Evolutionary conservation across 1,140 invertebrate genomes (phyloP), one percentile per base, ranked within the genome.

Genomic region (Drosophila biarmipes): DNA sequence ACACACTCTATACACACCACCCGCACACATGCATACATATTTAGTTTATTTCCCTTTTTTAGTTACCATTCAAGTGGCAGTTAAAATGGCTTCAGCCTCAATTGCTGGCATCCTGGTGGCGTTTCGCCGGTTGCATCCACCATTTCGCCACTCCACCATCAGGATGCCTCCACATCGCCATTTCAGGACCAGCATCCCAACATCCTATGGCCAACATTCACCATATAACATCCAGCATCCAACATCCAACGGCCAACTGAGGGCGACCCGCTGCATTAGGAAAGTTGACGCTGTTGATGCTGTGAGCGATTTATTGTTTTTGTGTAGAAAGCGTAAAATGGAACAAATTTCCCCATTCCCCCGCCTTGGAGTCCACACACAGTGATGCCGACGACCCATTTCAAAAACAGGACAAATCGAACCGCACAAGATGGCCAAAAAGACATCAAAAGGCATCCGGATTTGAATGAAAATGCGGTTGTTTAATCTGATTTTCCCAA

Each of bases 271-370:
- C 72, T 80, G 74, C 81, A 86, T 87, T 86, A 87, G 81, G 68
- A 87, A 85, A 87, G 82, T 86, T 86, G 81, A 86, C 82, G 81
- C 66, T 69, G 66, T 55, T 78, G 81, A 81, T 85, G 81, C 81
- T 86, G 82, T 87, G 81, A 86, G 81, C 81, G 81, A 87, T 87
- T 86, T 86, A 86, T 86, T 86, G 81, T 86, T 86, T 86, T 86
- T 86, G 81, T 86, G 78, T 87, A 81, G 63, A 86, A 67, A 86
- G 81, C 81, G 81, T 86, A 85, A 85, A 85, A 86, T 85, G 81
- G 81, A 85, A 85, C 81, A 86, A 86, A 86, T 85, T 85, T 86
- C 43, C 58, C 63, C 34, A 53, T 34, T 19, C 31, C 29, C 43
- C 6, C 14, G 21, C 31, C 34, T 4, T 4, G 10, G 2, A 4